Evolutionary conservation across 2,797 vertebrate species (phyloP).

Genomic region (Anomalospiza imberbis): DNA sequence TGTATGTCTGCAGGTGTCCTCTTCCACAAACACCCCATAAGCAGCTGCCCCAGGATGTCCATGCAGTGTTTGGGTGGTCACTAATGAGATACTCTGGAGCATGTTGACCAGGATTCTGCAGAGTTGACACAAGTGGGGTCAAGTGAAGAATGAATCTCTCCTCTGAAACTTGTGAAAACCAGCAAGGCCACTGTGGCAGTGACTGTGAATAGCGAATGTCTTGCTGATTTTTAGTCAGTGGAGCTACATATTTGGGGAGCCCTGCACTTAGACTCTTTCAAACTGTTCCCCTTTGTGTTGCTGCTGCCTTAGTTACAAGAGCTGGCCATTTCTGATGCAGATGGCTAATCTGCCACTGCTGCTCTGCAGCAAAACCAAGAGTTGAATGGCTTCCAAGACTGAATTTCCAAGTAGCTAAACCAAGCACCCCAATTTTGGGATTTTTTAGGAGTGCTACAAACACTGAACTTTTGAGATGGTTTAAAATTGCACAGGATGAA

Average conservation of each 20-base stretch:
- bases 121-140: neutral
- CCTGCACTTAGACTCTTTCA: neutral
- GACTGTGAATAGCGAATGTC: neutral
- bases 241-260: neutral
- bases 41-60: neutral
- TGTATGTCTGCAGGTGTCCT: neutral
- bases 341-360: neutral
- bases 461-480: neutral
- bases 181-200: neutral
- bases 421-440: neutral
- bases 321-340: neutral
- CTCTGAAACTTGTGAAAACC: neutral
- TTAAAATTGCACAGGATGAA: neutral
- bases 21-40: neutral
- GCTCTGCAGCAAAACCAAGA: neutral
- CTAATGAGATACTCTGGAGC: neutral
- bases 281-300: neutral
- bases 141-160: neutral
- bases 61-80: neutral
- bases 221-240: neutral
- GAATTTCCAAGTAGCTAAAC: neutral
- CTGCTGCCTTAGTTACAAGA: neutral
- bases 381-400: neutral
- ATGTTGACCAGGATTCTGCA: neutral
- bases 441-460: neutral